Base-by-base conservation (phyloP, 2,888 invertebrate genomes). In the Anaspis maculata region DNA sequence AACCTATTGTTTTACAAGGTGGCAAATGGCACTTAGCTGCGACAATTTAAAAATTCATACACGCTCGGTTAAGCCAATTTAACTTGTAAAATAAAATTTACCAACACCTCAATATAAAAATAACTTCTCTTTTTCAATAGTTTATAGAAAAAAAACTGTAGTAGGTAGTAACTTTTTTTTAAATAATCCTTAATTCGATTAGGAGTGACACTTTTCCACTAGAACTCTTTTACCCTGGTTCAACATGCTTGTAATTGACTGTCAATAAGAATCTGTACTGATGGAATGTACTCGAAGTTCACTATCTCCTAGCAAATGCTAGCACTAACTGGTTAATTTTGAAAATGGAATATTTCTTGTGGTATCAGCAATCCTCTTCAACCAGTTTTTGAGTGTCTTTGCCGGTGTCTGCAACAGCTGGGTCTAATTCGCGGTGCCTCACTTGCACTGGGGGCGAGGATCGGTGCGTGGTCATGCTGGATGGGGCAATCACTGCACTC, bases 351-450 rank as follows among this genome's bases (percentile, higher is more conserved):
- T 46, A 41, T 39, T 53, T 52, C 41, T 51, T 44, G 49, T 49
- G 53, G 53, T 64, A 66, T 65, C 65, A 81, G 68, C 80, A 80
- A 72, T 90, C 89, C 72, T 91, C 91, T 65, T 82, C 82, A 48
- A 40, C 40, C 48, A 92, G 76, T 63, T 83, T 80, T 66, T 87
- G 87, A 27, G 92, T 92, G 69, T 92, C 92, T 65, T 84, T 87
- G 62, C 89, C 90, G 34, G 88, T 86, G 66, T 92, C 91, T 37
- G 79, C 76, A 35, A 75, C 69, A 31, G 80, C 77, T 3, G 91
- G 91, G 68, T 90, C 88, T 39, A 91, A 72, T 61, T 84, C 82
- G 48, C 79, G 77, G 62, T 81, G 84, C 64, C 82, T 72, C 48
- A 83, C 69, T 61, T 79, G 78, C 48, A 82, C 69, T 61, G 78